Conservation (phyloP, 2,797 vertebrate genomes). For the Adrianichthys oophorus region DNA sequence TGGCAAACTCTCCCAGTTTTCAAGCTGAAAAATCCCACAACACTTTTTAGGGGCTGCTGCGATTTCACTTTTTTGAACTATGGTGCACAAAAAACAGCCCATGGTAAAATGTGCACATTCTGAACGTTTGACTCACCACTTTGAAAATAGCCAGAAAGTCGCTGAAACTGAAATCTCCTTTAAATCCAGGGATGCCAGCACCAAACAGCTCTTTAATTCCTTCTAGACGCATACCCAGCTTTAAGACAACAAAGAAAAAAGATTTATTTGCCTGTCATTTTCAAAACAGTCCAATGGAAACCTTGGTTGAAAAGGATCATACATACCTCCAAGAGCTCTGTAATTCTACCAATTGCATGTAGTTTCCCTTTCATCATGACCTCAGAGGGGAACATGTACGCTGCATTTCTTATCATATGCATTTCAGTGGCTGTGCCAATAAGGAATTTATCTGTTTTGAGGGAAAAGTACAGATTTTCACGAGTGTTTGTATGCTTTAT, state of each 20-base stretch:
- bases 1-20: constrained; percentile 79
- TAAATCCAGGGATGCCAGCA: constrained; percentile 56
- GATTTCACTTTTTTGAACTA: not conserved
- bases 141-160: constrained; percentile 75
- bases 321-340: constrained; percentile 83
- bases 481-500: not conserved
- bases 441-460: constrained; percentile 69
- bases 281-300: too few relatives aligned
- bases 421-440: constrained; percentile 73
- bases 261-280: not conserved
- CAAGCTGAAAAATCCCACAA: constrained; percentile 61
- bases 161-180: constrained; percentile 66
- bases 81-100: too few relatives aligned
- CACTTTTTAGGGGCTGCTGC: not conserved
- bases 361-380: constrained; percentile 72
- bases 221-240: constrained; percentile 80
- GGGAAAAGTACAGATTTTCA: not conserved
- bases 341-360: constrained; percentile 76
- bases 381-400: constrained; percentile 76
- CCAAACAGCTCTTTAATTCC: constrained; percentile 78
- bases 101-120: too few relatives aligned
- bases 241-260: constrained; percentile 17
- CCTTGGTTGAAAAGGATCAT: too few relatives aligned
- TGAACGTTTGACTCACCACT: constrained; percentile 69
- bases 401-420: constrained; percentile 77